These are phyloP conservation scores for Arctocebus calabarensis DNA, from an alignment of 2,797 vertebrate genomes.

Conservation along the genomic window DNA sequence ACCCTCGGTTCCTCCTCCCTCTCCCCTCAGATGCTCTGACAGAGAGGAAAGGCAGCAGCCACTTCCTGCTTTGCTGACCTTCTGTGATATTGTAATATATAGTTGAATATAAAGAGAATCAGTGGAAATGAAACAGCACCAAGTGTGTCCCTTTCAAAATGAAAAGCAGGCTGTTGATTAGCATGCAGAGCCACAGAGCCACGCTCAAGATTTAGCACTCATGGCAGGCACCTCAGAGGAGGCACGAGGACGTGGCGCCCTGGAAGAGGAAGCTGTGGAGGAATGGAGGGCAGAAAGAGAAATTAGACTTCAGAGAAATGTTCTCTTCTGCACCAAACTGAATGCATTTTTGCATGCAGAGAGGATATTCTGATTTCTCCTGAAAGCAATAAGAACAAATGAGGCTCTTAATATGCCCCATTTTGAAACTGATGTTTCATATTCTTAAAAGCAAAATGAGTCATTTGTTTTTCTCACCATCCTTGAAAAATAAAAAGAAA, in stretches of 20 bases:
- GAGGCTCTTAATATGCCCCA: constrained; percentile 6
- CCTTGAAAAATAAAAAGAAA: neutral
- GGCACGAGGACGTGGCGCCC: neutral
- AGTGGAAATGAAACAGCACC: neutral
- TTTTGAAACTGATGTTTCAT: constrained; percentile 43
- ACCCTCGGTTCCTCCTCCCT: rapidly evolving
- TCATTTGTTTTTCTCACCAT: constrained; percentile 58
- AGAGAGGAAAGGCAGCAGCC: neutral
- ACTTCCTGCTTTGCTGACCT: neutral
- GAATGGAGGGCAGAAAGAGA: neutral
- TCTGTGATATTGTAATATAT: neutral
- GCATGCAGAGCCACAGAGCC: neutral
- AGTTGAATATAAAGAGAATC: constrained; percentile 30
- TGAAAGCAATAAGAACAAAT: constrained; percentile 53
- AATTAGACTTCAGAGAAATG: neutral
- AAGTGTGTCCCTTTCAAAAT: constrained; percentile 21
- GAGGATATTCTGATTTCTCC: constrained; percentile 39
- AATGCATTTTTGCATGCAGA: neutral
- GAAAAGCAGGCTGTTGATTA: constrained; percentile 43
- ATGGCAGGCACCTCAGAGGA: neutral
- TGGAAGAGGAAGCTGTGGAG: neutral
- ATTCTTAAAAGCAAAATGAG: constrained; percentile 62
- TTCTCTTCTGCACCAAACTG: neutral
- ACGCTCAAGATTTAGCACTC: neutral
- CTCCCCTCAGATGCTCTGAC: neutral